These are phyloP conservation scores for Pollenia angustigena DNA, from an alignment of 2,888 invertebrate species.

Conservation along the genomic window DNA sequence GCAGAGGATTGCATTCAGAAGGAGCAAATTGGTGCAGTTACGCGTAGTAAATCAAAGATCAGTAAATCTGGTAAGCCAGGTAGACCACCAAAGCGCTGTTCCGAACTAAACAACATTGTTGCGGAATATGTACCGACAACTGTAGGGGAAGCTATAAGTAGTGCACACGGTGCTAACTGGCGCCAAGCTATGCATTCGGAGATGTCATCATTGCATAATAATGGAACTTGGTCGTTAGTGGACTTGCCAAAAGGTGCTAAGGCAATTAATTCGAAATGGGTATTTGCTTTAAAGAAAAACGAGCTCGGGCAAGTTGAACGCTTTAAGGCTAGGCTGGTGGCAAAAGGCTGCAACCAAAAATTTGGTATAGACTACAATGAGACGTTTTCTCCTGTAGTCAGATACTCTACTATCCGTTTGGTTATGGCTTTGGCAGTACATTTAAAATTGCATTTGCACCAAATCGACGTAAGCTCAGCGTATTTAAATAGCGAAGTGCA, in stretches of 20 bases:
- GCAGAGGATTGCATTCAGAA: background rate
- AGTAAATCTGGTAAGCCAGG: background rate
- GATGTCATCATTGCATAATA: too few relatives aligned
- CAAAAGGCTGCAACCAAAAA: slow-evolving; percentile 16
- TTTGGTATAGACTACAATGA: too few relatives aligned
- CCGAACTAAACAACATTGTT: background rate
- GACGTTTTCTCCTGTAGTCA: too few relatives aligned
- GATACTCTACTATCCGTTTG: too few relatives aligned
- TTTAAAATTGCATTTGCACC: slow-evolving; percentile 49
- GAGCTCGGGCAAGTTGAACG: background rate
- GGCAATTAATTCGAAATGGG: too few relatives aligned
- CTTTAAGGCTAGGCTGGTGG: slow-evolving; percentile 22
- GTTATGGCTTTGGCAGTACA: too few relatives aligned
- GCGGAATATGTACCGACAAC: slow-evolving; percentile 12
- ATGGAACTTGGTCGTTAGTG: too few relatives aligned
- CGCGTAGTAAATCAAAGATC: background rate
- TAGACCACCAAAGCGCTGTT: slow-evolving; percentile 12
- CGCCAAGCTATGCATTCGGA: too few relatives aligned
- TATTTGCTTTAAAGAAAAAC: slow-evolving; percentile 8
- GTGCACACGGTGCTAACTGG: background rate
- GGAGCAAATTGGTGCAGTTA: background rate
- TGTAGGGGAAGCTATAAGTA: background rate
- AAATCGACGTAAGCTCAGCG: slow-evolving; percentile 53
- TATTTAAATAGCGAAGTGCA: slow-evolving; percentile 59
- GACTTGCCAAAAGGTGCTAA: too few relatives aligned